These are phyloP conservation scores for Sebastes miniatus DNA, from an alignment of 2,797 vertebrate genomes.

Conservation along the genomic window DNA sequence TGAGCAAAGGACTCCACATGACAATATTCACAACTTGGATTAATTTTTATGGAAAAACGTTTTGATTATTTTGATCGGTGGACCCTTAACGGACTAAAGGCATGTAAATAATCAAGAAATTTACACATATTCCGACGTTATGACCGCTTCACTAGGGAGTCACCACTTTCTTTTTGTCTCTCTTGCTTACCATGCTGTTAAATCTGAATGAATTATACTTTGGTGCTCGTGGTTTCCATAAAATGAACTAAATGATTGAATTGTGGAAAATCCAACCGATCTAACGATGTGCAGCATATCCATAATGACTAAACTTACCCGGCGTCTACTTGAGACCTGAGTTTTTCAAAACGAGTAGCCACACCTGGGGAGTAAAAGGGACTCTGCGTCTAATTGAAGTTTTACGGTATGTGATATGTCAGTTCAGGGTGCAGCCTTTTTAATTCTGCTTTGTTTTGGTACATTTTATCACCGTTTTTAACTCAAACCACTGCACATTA, in stretches of 20 bases:
- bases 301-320: no score
- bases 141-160: background rate
- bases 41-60: accelerated
- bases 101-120: no score
- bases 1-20: background rate
- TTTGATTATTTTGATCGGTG: no score
- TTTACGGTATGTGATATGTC: no score
- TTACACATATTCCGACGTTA: background rate
- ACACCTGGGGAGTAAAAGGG: no score
- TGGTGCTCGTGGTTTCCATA: background rate
- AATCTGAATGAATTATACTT: background rate
- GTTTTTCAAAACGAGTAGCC: no score
- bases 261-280: no score
- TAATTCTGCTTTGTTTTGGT: background rate
- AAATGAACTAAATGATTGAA: background rate
- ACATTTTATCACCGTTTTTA: background rate
- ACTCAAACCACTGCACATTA: background rate
- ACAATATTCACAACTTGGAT: background rate
- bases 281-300: no score
- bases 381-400: no score
- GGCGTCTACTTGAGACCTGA: no score
- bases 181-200: background rate
- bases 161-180: background rate
- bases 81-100: no score
- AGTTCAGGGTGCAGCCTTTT: background rate